A percentile compares a stretch with the other conserved stretches of the same genome.
These are phyloP conservation scores for Odontophorus gujanensis DNA, from an alignment of 2,113 vertebrate genomes.

Conservation along the genomic window DNA sequence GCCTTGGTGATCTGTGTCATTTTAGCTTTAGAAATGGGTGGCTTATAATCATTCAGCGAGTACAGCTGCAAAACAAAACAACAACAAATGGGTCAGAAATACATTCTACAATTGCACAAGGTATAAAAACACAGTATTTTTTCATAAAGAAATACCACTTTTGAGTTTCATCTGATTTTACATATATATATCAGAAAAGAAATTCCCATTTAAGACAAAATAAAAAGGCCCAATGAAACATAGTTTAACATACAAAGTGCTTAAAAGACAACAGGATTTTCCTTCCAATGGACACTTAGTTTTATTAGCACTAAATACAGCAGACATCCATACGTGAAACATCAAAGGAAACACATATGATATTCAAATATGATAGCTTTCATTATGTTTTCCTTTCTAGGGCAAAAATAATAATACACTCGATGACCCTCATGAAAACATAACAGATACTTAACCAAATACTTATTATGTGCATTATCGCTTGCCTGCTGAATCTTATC, in stretches of 20 bases:
- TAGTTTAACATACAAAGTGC: background rate
- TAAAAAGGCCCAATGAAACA: background rate
- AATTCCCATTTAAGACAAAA: background rate
- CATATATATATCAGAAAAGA: background rate
- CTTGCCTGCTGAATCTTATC: background rate
- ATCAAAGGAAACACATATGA: background rate
- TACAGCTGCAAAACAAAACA: conserved; percentile 84
- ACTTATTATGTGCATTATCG: background rate
- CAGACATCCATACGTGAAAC: background rate
- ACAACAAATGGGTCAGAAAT: background rate
- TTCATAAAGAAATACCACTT: background rate
- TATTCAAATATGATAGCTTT: background rate
- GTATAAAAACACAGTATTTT: background rate
- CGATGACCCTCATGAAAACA: background rate
- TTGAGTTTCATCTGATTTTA: background rate
- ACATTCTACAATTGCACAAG: background rate
- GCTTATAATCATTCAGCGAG: conserved; percentile 98
- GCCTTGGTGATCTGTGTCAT: conserved; percentile 99
- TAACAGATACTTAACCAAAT: background rate
- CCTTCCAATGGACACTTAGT: background rate
- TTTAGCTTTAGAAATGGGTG: conserved; percentile 99
- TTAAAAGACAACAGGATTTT: background rate
- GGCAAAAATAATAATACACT: background rate
- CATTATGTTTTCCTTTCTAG: background rate
- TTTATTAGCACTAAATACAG: background rate